These are phyloP conservation scores for Limnodromus scolopaceus DNA, from an alignment of 2,797 vertebrate genomes.

Conservation along the genomic window DNA sequence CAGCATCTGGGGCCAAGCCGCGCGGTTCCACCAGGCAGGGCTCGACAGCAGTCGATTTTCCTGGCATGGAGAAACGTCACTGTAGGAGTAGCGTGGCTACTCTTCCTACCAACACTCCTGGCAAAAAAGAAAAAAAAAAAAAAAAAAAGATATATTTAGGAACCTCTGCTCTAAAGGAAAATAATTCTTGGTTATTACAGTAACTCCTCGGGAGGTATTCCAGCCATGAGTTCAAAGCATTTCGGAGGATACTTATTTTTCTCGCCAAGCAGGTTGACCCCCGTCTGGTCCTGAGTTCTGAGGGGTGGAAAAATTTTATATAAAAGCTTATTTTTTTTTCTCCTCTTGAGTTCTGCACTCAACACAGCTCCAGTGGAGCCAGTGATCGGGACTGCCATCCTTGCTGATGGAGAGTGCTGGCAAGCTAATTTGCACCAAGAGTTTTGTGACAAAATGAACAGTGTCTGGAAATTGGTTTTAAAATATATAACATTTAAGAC, in stretches of 20 bases:
- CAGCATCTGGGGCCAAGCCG: background rate
- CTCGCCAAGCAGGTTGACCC: background rate
- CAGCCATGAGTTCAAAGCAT: background rate
- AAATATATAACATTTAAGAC: background rate
- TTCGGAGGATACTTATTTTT: background rate
- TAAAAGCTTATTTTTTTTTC: background rate
- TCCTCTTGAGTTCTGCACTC: background rate
- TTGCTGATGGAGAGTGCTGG: background rate
- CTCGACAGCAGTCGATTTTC: background rate
- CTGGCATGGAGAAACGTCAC: constrained; percentile 31
- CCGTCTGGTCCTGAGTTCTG: background rate
- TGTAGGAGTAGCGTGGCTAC: background rate
- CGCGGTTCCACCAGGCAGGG: background rate
- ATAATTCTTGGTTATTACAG: background rate
- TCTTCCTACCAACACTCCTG: background rate
- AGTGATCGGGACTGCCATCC: background rate
- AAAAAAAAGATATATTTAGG: background rate
- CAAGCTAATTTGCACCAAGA: background rate
- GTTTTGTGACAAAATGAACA: background rate
- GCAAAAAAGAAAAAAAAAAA: background rate
- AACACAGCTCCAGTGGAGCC: background rate
- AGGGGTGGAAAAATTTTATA: background rate
- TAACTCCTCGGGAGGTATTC: background rate
- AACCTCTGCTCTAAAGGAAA: background rate
- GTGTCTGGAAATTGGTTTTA: background rate